Evolutionary conservation across 2,113 vertebrate species (phyloP), one percentile per base, ranked within the genome.

Genomic region (Hoplias malabaricus): DNA sequence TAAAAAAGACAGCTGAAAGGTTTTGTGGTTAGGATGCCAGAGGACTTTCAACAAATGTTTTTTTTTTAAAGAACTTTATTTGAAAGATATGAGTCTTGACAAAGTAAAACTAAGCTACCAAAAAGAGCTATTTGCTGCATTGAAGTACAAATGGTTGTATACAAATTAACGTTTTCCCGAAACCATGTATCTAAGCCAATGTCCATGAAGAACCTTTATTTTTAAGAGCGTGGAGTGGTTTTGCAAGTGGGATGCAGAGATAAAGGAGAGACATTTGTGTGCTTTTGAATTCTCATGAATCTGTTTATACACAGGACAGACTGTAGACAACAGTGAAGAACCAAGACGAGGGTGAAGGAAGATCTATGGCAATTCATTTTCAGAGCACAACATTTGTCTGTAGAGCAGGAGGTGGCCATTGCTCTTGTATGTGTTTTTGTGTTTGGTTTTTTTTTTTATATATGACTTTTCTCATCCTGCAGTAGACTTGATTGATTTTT

Each of bases 291-390:
- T 62, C 66, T 70, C 54, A 77, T 75, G 73, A 80, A 80, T 80
- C 73, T 80, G 46, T 75, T 80, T 80, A 75, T 50, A 33, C 36
- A 5, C 27, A 12, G 14, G 43, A 19, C 50, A 46, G 75, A 69
- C 65, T 11, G 65, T 40, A 68, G 71, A 65, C 85, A 90, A 87
- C 67, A 68, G 83, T 83, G 84, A 82, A 85, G 82, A 79, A 86
- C 84, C 87, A 86, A 88, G 84, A 90, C 85, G 86, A 85, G 88
- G 89, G 78, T 80, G 71, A 80, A 83, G 87, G 84, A 72, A 84
- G 82, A 87, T 89, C 91, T 84, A 77, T 88, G 87, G 88, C 90
- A 86, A 89, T 92, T 91, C 86, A 92, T 90, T 91, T 87, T 67
- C 1, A 77, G 87, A 86, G 74, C 83, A 82, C 81, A 84, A 83